Percentiles rank a stretch among this genome's conserved stretches.
Evolutionary conservation across 2,888 invertebrate species (phyloP).

Genomic region (Crepidodera aurea): DNA sequence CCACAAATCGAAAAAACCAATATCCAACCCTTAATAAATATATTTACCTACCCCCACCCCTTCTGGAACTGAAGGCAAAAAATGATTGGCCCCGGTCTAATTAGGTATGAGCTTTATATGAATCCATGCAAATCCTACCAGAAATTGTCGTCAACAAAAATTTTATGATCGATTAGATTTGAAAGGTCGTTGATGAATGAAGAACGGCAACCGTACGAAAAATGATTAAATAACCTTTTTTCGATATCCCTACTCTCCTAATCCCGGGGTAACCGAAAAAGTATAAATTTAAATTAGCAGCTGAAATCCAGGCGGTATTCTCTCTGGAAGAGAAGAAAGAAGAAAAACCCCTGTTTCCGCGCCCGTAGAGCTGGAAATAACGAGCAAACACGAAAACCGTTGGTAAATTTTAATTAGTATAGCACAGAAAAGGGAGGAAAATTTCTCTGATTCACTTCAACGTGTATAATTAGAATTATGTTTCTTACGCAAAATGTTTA

Average conservation of each 20-base stretch:
- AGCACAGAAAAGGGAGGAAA: conserved; percentile 16
- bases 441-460: conserved; percentile 27
- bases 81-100: no score
- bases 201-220: neutral
- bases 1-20: no score
- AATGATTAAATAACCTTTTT: neutral
- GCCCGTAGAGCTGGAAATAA: conserved; percentile 20
- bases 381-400: conserved; percentile 28
- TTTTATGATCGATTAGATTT: no score
- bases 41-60: no score
- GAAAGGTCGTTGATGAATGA: no score
- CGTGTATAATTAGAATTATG: conserved; percentile 29
- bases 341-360: conserved; percentile 16
- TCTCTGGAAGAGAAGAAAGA: neutral
- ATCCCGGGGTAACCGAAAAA: neutral
- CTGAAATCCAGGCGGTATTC: conserved; percentile 6
- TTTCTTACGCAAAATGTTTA: conserved; percentile 23
- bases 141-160: no score
- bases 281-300: conserved; percentile 11
- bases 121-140: no score
- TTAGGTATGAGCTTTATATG: no score
- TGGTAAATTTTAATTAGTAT: conserved; percentile 30
- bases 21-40: no score
- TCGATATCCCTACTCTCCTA: neutral
- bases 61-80: no score